Evolutionary conservation across 2,797 vertebrate genomes (phyloP).

Genomic region (Acrossocheilus wenchowensis): DNA sequence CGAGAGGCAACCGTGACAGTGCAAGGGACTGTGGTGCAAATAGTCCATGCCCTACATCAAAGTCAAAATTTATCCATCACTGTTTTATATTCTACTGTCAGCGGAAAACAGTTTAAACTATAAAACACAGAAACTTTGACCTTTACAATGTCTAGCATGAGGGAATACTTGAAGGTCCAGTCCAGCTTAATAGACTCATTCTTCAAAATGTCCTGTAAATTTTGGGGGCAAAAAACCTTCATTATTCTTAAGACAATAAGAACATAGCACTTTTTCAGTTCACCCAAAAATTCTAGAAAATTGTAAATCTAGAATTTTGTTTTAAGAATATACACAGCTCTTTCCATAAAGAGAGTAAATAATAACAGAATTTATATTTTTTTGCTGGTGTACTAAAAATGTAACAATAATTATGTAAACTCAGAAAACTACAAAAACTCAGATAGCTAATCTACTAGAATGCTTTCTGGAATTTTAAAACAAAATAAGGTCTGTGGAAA

Average conservation of each 20-base stretch:
- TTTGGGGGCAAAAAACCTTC: neutral
- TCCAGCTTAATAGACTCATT: constrained; percentile 67
- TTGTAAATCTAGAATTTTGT: neutral
- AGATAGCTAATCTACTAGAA: too few relatives aligned
- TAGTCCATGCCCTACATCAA: constrained; percentile 63
- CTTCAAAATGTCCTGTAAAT: constrained; percentile 65
- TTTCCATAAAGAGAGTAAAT: neutral
- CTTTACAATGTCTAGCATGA: constrained; percentile 66
- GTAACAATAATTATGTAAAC: neutral
- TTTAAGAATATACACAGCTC: neutral
- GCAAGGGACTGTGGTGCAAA: constrained; percentile 60
- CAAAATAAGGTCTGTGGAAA: neutral
- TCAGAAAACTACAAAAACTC: too few relatives aligned
- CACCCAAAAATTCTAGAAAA: neutral
- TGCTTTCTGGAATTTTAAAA: neutral
- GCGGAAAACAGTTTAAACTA: neutral
- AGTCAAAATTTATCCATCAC: constrained; percentile 34
- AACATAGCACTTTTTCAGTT: neutral
- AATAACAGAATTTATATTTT: neutral
- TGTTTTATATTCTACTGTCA: neutral
- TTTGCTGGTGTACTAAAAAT: neutral
- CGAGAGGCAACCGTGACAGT: constrained; percentile 60
- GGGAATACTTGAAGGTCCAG: constrained; percentile 66
- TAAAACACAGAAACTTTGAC: constrained; percentile 46
- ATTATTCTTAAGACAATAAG: neutral